These are phyloP conservation scores for Myotis yumanensis DNA, from an alignment of 2,113 vertebrate genomes.

Conservation along the genomic window DNA sequence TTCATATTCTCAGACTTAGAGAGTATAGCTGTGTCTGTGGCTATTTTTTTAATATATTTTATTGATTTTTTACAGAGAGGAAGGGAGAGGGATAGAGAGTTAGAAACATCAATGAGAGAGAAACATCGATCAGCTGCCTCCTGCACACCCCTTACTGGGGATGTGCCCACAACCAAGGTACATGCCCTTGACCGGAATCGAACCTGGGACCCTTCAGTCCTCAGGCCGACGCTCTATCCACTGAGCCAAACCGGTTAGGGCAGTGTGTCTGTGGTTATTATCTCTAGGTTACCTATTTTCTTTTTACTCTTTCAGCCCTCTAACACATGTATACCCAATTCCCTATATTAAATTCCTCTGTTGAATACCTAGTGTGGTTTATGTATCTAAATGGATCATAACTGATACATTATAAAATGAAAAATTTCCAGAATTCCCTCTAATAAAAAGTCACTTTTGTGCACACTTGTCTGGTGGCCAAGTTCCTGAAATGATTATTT, in stretches of 20 bases:
- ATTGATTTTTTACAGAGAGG: no score
- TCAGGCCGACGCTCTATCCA: no score
- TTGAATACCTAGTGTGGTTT: constrained; percentile 13
- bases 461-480: neutral
- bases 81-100: no score
- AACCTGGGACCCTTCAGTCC: no score
- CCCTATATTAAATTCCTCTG: neutral
- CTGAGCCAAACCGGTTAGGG: no score
- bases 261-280: neutral
- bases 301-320: neutral
- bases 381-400: neutral
- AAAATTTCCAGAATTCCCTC: neutral
- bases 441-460: neutral
- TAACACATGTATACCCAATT: neutral
- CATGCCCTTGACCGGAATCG: no score
- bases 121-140: no score
- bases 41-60: neutral
- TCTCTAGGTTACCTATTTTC: neutral
- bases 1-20: neutral
- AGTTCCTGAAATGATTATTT: neutral
- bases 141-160: no score
- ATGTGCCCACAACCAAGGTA: no score
- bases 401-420: neutral
- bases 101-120: no score
- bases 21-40: neutral